phyloP scores from a whole-genome alignment of 2,888 invertebrate genomes.

The Hypercompe scribonia region DNA sequence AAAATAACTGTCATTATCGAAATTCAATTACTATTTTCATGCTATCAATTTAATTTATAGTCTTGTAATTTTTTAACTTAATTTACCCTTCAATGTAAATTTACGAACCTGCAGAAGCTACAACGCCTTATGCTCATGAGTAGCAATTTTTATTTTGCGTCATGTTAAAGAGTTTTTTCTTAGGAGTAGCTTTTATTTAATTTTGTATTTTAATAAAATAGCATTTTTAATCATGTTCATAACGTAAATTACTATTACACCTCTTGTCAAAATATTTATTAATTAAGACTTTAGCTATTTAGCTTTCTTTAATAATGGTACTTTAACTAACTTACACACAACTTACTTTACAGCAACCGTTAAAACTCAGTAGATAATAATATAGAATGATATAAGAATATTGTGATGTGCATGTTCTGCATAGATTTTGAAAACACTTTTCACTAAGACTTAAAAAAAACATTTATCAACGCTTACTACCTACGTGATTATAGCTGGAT shows the following conservation, averaged over 20 bases:
- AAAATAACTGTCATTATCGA: not conserved
- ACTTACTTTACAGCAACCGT: too few relatives aligned
- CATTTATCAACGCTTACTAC: too few relatives aligned
- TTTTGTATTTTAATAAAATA: not conserved
- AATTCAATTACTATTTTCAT: not conserved
- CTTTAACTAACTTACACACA: too few relatives aligned
- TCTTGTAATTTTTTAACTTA: not conserved
- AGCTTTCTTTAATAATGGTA: too few relatives aligned
- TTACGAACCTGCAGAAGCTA: too few relatives aligned
- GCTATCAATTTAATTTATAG: too few relatives aligned
- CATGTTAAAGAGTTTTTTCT: not conserved
- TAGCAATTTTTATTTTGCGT: constrained; percentile 7
- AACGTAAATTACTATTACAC: not conserved
- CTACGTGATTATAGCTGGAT: too few relatives aligned
- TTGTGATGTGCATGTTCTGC: too few relatives aligned
- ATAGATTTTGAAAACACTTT: too few relatives aligned
- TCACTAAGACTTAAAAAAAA: too few relatives aligned
- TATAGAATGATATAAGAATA: too few relatives aligned
- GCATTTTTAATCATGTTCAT: not conserved
- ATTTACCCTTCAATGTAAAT: not conserved
- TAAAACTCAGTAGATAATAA: too few relatives aligned
- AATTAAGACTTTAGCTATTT: not conserved
- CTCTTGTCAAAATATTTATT: not conserved
- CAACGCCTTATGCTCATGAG: constrained; percentile 10
- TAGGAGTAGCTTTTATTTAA: not conserved